Evolutionary conservation across 92 coral and sea anemone species (phyloP).

Genomic region (Porites lobata): DNA sequence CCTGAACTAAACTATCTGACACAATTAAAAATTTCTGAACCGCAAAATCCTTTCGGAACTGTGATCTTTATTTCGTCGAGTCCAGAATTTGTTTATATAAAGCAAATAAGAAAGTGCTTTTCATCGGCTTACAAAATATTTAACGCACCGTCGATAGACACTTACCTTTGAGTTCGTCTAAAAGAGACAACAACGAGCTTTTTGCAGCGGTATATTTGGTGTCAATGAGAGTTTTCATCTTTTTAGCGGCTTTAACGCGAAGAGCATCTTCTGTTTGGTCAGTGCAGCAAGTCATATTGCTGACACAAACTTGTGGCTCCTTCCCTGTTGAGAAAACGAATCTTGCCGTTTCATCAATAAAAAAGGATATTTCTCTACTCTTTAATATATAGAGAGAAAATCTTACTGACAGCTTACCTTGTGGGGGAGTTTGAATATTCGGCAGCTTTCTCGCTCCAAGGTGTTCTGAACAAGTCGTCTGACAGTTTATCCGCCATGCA

Average conservation of each 20-base stretch:
- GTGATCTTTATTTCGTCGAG: conserved; percentile 26
- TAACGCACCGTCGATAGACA: conserved; percentile 29
- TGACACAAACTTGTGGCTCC: conserved; percentile 80
- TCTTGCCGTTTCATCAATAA: not conserved
- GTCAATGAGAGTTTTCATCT: conserved; percentile 58
- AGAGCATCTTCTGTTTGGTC: conserved; percentile 70
- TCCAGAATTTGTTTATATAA: conserved; percentile 35
- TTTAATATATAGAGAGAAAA: not conserved
- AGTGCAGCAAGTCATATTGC: conserved; percentile 81
- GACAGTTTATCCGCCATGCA: conserved; percentile 33
- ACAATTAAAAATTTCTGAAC: conserved; percentile 12
- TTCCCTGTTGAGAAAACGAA: conserved; percentile 55
- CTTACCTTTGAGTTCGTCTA: conserved; percentile 89
- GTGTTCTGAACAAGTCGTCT: conserved; percentile 71
- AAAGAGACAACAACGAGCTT: conserved; percentile 62
- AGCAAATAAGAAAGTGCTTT: conserved; percentile 49
- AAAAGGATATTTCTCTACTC: not conserved
- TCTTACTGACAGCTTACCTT: conserved; percentile 61
- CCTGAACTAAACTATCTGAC: not conserved
- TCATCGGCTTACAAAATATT: conserved; percentile 48
- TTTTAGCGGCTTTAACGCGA: conserved; percentile 59
- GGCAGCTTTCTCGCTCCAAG: conserved; percentile 63
- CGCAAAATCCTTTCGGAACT: conserved; percentile 31
- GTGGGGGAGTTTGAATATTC: conserved; percentile 51
- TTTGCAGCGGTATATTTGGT: conserved; percentile 70